Percentiles rank a stretch among this genome's conserved stretches.
These are phyloP conservation scores for Thecocarcelia acutangulata DNA, from an alignment of 2,888 invertebrate genomes.

Conservation along the genomic window DNA sequence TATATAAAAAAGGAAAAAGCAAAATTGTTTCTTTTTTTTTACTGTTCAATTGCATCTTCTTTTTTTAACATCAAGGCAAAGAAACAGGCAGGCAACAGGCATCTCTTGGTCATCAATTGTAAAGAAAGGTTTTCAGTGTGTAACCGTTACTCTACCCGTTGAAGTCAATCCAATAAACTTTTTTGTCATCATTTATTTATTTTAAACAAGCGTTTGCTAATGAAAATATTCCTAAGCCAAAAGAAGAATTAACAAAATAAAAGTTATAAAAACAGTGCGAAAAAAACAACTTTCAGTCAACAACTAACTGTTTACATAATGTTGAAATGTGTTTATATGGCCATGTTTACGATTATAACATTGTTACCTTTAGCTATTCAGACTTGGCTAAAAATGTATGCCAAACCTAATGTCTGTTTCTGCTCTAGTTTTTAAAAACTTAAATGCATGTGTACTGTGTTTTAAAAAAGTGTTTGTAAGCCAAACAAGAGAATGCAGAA, in stretches of 20 bases:
- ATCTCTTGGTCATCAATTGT: slow-evolving; percentile 63
- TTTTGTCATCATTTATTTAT: slow-evolving; percentile 17
- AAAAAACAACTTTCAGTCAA: slow-evolving; percentile 1
- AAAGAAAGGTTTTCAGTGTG: slow-evolving; percentile 67
- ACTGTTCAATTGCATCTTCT: slow-evolving; percentile 50
- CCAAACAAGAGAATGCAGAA: slow-evolving; percentile 18
- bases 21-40: slow-evolving; percentile 40
- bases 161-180: slow-evolving; percentile 55
- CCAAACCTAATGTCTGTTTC: slow-evolving; percentile 25
- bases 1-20: slow-evolving; percentile 43
- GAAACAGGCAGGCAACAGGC: slow-evolving; percentile 47
- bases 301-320: slow-evolving; percentile 4
- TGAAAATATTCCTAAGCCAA: slow-evolving; percentile 5
- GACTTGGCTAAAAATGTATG: slow-evolving; percentile 55
- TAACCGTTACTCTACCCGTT: slow-evolving; percentile 68
- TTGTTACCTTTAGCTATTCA: slow-evolving; percentile 34
- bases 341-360: slow-evolving; percentile 42
- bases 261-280: slow-evolving; percentile 9
- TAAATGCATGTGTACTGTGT: slow-evolving; percentile 21
- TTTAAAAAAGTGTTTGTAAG: not conserved
- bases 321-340: slow-evolving; percentile 36
- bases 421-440: slow-evolving; percentile 38
- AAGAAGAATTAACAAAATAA: slow-evolving; percentile 29
- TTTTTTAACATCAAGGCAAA: slow-evolving; percentile 45
- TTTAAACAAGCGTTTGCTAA: slow-evolving; percentile 44